phyloP scores from a whole-genome alignment of 2,888 invertebrate genomes.

The Metallyticus violacea region DNA sequence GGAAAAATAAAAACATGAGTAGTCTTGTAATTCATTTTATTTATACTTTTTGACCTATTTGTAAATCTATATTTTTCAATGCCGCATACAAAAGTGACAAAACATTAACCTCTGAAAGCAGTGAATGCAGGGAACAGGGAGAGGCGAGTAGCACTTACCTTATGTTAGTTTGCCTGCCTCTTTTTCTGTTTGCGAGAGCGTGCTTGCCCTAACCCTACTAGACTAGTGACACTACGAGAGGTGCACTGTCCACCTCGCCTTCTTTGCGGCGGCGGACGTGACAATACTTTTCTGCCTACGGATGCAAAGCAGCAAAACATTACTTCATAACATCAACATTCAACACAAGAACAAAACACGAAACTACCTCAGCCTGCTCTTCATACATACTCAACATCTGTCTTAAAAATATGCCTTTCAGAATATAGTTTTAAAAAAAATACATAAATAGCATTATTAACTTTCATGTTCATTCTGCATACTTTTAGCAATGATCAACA shows the following conservation, averaged over 20 bases:
- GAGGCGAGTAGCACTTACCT: neutral
- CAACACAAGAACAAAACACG: neutral
- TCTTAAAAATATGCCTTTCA: no score
- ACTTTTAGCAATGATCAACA: no score
- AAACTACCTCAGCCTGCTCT: constrained; percentile 14
- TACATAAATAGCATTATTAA: no score
- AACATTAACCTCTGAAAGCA: neutral
- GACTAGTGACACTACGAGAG: neutral
- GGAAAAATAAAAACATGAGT: no score
- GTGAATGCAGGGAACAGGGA: neutral
- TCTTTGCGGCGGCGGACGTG: neutral
- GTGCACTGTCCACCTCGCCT: neutral
- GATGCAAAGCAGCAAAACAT: constrained; percentile 33
- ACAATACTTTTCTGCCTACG: constrained; percentile 31
- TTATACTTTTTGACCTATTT: neutral
- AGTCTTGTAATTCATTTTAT: neutral
- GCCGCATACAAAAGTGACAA: neutral
- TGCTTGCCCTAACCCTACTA: neutral
- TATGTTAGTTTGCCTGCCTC: neutral
- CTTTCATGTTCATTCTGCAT: no score
- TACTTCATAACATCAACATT: constrained; percentile 29
- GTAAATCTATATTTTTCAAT: neutral
- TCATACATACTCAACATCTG: neutral
- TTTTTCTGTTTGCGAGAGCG: neutral
- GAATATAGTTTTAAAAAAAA: no score